Conservation (phyloP, 1,140 invertebrate species). For the Halictus rubicundus region DNA sequence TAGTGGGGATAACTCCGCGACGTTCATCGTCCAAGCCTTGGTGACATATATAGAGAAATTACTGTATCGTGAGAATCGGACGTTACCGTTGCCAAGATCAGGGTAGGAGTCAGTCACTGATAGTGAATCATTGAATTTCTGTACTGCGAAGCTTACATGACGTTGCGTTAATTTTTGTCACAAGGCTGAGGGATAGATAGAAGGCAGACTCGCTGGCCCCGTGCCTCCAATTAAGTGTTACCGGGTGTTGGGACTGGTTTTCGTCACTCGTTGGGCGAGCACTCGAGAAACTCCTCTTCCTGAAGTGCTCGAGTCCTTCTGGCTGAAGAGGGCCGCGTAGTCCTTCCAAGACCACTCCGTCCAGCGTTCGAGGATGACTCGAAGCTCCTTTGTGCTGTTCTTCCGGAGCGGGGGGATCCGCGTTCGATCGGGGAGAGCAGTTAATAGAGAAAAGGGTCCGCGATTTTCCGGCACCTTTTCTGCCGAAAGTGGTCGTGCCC, state of each 20-base stretch:
- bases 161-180: too few species aligned
- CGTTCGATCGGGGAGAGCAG: slow-evolving; percentile 24
- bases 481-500: neutral
- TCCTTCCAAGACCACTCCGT: slow-evolving; percentile 32
- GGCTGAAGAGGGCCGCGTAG: slow-evolving; percentile 19
- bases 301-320: slow-evolving; percentile 39
- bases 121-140: too few species aligned
- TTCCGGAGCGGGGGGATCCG: slow-evolving; percentile 13
- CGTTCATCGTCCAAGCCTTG: too few species aligned
- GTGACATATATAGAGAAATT: too few species aligned
- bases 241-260: slow-evolving; percentile 35
- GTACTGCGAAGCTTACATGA: too few species aligned
- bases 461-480: slow-evolving; percentile 38
- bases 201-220: neutral
- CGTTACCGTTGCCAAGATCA: too few species aligned
- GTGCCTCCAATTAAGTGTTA: slow-evolving; percentile 51
- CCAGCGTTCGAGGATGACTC: slow-evolving; percentile 35
- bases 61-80: too few species aligned
- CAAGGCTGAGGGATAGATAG: too few species aligned
- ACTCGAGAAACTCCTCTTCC: slow-evolving; percentile 31
- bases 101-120: too few species aligned
- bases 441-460: slow-evolving; percentile 40
- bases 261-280: slow-evolving; percentile 53
- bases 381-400: slow-evolving; percentile 34
- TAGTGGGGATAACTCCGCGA: too few species aligned